Base-by-base conservation (phyloP, 2,888 invertebrate genomes). In the Athrips mouffetella region DNA sequence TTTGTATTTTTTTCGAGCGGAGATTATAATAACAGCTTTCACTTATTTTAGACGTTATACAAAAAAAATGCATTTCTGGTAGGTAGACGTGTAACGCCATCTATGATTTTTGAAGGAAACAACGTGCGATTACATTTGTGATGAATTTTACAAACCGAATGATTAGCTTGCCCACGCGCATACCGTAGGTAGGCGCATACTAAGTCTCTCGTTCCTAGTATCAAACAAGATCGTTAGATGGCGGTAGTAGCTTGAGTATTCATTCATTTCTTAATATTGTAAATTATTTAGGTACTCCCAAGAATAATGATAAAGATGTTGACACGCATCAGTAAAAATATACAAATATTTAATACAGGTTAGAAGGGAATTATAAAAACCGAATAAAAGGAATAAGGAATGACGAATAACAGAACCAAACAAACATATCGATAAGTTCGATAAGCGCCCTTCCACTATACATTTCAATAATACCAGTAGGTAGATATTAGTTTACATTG, bases 371-470 rank as follows among this genome's bases (percentile, higher is more conserved):
- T n/a, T n/a, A n/a, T n/a, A n/a, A n/a, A n/a, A 40, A 15, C 15
- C 15, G 6, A 16, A 23, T 23, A 25, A 25, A 40, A 40, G 21
- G 37, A 21, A 21, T 11, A 6, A 20, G 27, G 27, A 27, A 8
- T n/a, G 7, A 21, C n/a, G 16, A 33, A 13, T 33, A 37, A n/a
- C n/a, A n/a, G 64, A 68, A 67, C 73, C 75, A 59, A 45, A 71
- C 73, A 81, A 82, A 82, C 72, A 77, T 55, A 65, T 69, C 69
- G 85, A 87, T 86, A 85, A 83, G 59, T 74, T 58, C 64, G 86
- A 86, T 86, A 87, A 86, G 81, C 63, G 58, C 58, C 66, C 68
- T 67, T 72, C 65, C 47, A 45, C 27, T 37, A 44, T 46, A 49
- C 57, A 62, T 58, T 65, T 62, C 67, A 75, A 67, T 63, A 65